Conservation (phyloP, 2,888 invertebrate species). For the Tinea semifulvella region DNA sequence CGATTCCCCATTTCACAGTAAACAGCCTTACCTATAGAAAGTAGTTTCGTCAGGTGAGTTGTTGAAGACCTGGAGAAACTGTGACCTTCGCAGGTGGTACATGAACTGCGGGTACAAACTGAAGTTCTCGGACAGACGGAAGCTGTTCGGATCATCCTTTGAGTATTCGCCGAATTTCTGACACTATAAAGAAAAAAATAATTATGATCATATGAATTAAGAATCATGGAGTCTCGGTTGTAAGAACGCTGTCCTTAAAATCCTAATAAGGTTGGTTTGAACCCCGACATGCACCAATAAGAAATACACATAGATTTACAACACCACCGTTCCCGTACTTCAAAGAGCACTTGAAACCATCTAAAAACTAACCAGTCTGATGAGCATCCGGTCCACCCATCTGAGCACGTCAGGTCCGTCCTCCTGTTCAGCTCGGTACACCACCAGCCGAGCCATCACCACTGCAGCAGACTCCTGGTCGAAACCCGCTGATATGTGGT, state of each 20-base stretch:
- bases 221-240: no score
- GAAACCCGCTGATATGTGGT: slow-evolving; percentile 93
- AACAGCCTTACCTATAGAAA: slow-evolving; percentile 82
- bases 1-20: no score
- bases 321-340: no score
- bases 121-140: slow-evolving; percentile 95
- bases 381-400: slow-evolving; percentile 98
- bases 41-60: slow-evolving; percentile 99
- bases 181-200: slow-evolving; percentile 77
- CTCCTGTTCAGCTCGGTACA: slow-evolving; percentile 93
- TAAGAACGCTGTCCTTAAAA: no score
- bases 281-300: no score
- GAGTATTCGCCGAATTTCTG: slow-evolving; percentile 99
- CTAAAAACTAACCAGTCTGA: slow-evolving; percentile 94
- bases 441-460: slow-evolving; percentile 95
- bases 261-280: no score
- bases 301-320: no score
- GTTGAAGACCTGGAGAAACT: slow-evolving; percentile 99
- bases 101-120: slow-evolving; percentile 99
- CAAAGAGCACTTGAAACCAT: no score
- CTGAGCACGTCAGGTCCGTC: slow-evolving; percentile 97
- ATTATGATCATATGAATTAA: no score
- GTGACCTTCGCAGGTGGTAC: slow-evolving; percentile 98
- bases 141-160: slow-evolving; percentile 97
- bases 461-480: slow-evolving; percentile 99